These are phyloP conservation scores for Sarcophaga rosellei DNA, from an alignment of 2,888 invertebrate genomes.

Conservation along the genomic window DNA sequence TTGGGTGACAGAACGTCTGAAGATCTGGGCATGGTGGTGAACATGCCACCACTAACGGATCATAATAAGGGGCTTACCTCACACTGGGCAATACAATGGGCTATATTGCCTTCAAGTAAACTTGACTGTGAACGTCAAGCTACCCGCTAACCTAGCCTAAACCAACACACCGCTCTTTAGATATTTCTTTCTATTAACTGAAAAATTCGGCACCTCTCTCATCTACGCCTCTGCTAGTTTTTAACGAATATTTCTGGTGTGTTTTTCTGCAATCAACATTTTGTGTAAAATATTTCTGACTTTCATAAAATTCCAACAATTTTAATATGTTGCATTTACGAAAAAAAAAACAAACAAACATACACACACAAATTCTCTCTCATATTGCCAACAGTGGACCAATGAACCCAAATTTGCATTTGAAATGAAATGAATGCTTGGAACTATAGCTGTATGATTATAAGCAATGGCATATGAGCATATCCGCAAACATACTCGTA, in stretches of 20 bases:
- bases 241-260: background rate
- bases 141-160: too few species aligned
- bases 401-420: background rate
- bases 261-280: background rate
- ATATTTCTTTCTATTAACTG: too few species aligned
- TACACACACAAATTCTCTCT: background rate
- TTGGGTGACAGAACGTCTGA: too few species aligned
- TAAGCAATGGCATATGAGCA: background rate
- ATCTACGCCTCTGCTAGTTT: background rate
- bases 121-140: too few species aligned
- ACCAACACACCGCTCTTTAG: too few species aligned
- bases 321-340: conserved; percentile 16
- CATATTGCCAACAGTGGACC: background rate
- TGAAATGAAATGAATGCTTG: background rate
- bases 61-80: too few species aligned
- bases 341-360: background rate
- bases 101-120: too few species aligned
- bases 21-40: too few species aligned
- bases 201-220: background rate
- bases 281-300: conserved; percentile 19
- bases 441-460: too few species aligned
- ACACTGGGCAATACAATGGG: too few species aligned
- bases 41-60: too few species aligned
- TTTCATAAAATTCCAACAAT: conserved; percentile 17
- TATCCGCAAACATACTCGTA: background rate